These are phyloP conservation scores for Rhipidura dahli DNA, from an alignment of 2,113 vertebrate genomes.

Conservation along the genomic window DNA sequence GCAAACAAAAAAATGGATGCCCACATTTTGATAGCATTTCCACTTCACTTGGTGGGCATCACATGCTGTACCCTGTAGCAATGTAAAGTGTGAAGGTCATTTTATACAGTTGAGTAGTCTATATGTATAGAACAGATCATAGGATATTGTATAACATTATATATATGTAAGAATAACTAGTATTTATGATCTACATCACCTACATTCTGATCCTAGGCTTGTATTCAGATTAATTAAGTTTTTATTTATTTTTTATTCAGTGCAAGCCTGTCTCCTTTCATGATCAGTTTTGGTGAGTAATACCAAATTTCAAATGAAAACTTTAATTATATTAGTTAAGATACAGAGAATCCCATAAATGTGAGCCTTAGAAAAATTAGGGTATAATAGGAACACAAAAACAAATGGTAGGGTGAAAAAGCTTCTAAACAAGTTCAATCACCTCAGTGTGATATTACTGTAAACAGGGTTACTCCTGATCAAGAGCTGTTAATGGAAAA, in stretches of 20 bases:
- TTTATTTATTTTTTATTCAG: neutral
- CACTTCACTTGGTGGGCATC: neutral
- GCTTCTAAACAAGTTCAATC: neutral
- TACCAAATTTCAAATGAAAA: neutral
- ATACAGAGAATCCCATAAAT: accelerated
- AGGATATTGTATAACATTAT: neutral
- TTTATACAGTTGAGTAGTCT: neutral
- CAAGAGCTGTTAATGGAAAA: neutral
- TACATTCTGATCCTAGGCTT: neutral
- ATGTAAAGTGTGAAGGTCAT: neutral
- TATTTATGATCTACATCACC: neutral
- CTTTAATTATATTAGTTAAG: neutral
- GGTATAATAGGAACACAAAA: neutral
- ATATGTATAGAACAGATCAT: neutral
- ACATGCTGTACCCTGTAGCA: neutral
- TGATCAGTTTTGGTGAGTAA: neutral
- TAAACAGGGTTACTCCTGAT: neutral
- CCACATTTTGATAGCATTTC: neutral
- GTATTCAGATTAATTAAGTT: neutral
- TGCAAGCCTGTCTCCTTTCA: neutral
- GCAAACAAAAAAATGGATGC: neutral
- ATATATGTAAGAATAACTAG: neutral
- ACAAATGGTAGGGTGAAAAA: neutral
- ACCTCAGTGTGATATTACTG: neutral
- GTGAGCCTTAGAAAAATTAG: neutral